Percentiles rank a stretch among this genome's conserved stretches.
These are phyloP conservation scores for Poecilia gillii DNA, from an alignment of 2,797 vertebrate species.

Conservation along the genomic window DNA sequence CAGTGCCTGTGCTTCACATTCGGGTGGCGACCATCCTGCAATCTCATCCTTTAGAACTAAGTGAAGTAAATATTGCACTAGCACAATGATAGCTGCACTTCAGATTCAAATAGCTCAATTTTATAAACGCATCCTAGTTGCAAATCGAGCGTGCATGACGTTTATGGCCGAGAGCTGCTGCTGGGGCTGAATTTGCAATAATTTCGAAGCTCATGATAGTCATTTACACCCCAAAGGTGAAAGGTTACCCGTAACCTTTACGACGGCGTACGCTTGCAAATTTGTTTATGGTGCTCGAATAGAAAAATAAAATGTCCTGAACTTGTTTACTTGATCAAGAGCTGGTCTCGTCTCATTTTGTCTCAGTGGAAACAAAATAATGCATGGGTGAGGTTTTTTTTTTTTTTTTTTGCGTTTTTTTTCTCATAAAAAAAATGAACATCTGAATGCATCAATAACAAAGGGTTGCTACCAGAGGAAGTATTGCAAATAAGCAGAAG, in stretches of 20 bases:
- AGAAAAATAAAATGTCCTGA: constrained; percentile 50
- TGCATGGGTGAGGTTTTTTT: neutral
- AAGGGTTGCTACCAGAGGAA: neutral
- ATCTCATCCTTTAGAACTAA: constrained; percentile 48
- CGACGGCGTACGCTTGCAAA: constrained; percentile 40
- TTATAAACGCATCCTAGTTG: constrained; percentile 39
- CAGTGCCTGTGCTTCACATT: constrained; percentile 42
- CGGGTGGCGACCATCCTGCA: constrained; percentile 38
- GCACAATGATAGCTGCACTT: constrained; percentile 55
- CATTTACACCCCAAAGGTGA: constrained; percentile 43
- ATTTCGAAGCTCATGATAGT: constrained; percentile 40
- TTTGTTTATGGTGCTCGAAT: constrained; percentile 20
- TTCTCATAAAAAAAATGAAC: neutral
- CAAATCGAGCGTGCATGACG: constrained; percentile 66
- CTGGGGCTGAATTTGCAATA: constrained; percentile 43
- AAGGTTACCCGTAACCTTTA: constrained; percentile 45
- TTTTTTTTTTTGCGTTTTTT: fast-evolving
- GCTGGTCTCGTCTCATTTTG: constrained; percentile 15
- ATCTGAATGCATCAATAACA: neutral
- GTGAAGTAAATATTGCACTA: constrained; percentile 53
- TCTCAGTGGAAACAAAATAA: neutral
- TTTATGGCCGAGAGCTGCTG: constrained; percentile 52
- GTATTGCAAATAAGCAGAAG: neutral
- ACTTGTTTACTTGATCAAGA: constrained; percentile 24
- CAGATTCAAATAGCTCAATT: constrained; percentile 48